Percentiles rank a stretch among this genome's conserved stretches.
Conservation (phyloP, 2,113 vertebrate genomes). For the Struthidea cinerea region DNA sequence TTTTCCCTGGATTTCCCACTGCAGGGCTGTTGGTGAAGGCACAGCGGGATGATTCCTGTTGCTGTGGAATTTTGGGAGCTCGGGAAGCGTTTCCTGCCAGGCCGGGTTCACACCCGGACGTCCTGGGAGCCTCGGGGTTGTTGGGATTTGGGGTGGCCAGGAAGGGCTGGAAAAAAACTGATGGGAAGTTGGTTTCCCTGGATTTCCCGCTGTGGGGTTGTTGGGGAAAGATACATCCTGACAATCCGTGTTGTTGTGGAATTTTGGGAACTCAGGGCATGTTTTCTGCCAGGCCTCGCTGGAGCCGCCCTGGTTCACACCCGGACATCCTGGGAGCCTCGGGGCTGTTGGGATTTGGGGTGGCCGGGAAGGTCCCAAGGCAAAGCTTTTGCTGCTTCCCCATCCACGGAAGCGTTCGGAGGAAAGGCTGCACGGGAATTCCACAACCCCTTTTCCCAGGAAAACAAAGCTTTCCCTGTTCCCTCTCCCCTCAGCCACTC, state of each 20-base stretch:
- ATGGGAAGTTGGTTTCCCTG: no score
- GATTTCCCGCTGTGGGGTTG: no score
- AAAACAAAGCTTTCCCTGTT: not conserved
- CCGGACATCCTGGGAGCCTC: fast-evolving
- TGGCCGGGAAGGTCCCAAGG: fast-evolving
- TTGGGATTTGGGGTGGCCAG: no score
- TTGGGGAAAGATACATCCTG: no score
- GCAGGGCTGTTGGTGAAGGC: not conserved
- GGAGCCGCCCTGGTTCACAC: not conserved
- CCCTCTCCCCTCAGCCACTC: fast-evolving
- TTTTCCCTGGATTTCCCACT: not conserved
- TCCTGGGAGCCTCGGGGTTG: no score
- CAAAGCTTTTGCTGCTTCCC: not conserved
- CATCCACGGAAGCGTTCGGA: not conserved
- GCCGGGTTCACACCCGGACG: no score
- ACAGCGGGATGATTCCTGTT: not conserved
- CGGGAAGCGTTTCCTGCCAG: not conserved
- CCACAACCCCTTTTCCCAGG: not conserved
- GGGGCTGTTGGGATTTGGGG: not conserved
- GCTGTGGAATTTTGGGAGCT: not conserved
- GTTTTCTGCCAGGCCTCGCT: not conserved
- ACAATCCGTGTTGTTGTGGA: no score
- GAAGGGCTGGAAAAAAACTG: no score
- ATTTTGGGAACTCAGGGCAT: no score
- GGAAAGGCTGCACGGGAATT: fast-evolving